Evolutionary conservation across 2,888 invertebrate genomes (phyloP).

Genomic region (Odontothrips loti): DNA sequence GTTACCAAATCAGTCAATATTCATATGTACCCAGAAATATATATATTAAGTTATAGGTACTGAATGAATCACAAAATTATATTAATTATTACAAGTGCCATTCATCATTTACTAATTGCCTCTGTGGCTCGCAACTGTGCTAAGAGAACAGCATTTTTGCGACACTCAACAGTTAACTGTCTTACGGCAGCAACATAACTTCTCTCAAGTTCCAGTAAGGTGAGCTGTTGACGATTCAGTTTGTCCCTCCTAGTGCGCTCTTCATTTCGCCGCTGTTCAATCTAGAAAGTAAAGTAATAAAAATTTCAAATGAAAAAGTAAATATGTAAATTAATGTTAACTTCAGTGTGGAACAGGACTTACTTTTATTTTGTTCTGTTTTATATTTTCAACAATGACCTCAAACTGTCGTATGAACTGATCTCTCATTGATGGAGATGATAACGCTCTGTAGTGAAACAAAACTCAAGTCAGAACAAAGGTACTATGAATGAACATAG

Average conservation of each 20-base stretch:
- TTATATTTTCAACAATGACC: conserved; percentile 83
- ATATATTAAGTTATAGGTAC: background rate
- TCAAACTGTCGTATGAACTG: conserved; percentile 90
- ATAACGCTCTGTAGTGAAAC: conserved; percentile 65
- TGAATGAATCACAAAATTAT: background rate
- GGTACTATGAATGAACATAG: conserved; percentile 49
- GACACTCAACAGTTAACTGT: conserved; percentile 70
- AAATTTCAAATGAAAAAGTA: background rate
- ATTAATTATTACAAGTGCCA: background rate
- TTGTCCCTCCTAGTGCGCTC: conserved; percentile 65
- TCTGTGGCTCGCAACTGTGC: conserved; percentile 42
- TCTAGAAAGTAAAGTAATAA: conserved; percentile 40
- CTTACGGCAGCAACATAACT: conserved; percentile 71
- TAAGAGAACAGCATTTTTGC: conserved; percentile 61
- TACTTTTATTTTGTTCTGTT: conserved; percentile 76
- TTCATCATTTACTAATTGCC: background rate
- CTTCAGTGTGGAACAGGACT: conserved; percentile 37
- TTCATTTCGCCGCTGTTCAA: conserved; percentile 58
- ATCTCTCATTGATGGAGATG: conserved; percentile 70
- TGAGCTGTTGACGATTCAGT: conserved; percentile 57
- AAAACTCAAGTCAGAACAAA: background rate
- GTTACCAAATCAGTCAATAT: background rate
- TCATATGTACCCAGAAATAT: background rate
- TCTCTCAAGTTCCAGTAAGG: conserved; percentile 65
- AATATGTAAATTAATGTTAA: background rate